Percentiles rank a stretch among this genome's conserved stretches.
Conservation (phyloP, 1,140 invertebrate species). For the Scaptomyza pallida region DNA sequence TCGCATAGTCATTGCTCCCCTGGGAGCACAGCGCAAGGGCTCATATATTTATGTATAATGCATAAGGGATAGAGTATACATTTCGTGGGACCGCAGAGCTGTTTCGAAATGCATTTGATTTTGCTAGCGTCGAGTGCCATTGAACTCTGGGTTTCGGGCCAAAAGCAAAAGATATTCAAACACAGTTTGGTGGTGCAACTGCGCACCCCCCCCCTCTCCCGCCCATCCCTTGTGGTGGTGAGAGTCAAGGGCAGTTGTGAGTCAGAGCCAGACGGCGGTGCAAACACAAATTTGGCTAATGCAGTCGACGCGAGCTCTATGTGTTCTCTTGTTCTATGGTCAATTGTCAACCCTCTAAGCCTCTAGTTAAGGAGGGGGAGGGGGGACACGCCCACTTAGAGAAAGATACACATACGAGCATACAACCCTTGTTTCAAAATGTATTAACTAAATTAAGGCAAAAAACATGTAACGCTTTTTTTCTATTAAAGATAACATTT, state of each 20-base stretch:
- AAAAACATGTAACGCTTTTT: slow-evolving; percentile 57
- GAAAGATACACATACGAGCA: not conserved
- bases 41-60: slow-evolving; percentile 6
- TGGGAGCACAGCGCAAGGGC: slow-evolving; percentile 35
- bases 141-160: slow-evolving; percentile 21
- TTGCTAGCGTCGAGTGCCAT: slow-evolving; percentile 32
- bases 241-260: slow-evolving; percentile 37
- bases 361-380: not conserved
- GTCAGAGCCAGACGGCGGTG: slow-evolving; percentile 65
- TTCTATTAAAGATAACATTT: slow-evolving; percentile 28
- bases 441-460: slow-evolving; percentile 64
- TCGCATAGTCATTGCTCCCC: slow-evolving; percentile 23
- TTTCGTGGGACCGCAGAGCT: not conserved
- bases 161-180: not conserved
- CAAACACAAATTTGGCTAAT: slow-evolving; percentile 70
- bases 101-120: slow-evolving; percentile 53
- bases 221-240: not conserved
- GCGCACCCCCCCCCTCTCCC: slow-evolving; percentile 7
- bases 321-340: slow-evolving; percentile 33
- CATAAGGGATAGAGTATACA: slow-evolving; percentile 1
- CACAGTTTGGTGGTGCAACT: not conserved
- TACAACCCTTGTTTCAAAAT: slow-evolving; percentile 40
- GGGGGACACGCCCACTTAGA: slow-evolving; percentile 25
- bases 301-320: not conserved
- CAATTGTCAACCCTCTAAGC: slow-evolving; percentile 42